These are phyloP conservation scores for Chondrilla cf. caribensis DNA, from an alignment of 37 sponge, comb jelly and placozoan genomes.

Conservation along the genomic window DNA sequence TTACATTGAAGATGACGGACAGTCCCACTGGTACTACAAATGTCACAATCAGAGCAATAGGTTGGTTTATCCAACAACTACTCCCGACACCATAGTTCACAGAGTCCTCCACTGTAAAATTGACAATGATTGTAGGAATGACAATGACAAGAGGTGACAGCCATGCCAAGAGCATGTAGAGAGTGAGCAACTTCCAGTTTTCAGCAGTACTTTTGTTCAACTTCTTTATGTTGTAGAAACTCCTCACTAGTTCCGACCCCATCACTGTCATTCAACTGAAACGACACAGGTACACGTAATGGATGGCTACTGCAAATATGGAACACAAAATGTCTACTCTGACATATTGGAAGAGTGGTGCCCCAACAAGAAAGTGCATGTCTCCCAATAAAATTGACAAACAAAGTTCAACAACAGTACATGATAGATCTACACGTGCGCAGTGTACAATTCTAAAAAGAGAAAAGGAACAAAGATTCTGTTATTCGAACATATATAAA, in stretches of 20 bases:
- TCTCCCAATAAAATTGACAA: conserved; percentile 16
- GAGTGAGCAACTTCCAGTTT: background rate
- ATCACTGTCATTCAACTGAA: conserved; percentile 49
- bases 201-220: background rate
- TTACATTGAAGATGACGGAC: conserved; percentile 17
- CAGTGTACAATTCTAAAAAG: too few relatives aligned
- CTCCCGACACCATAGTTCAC: conserved; percentile 40
- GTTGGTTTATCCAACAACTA: conserved; percentile 49
- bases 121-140: conserved; percentile 12
- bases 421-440: too few relatives aligned
- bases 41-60: conserved; percentile 22
- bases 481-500: too few relatives aligned
- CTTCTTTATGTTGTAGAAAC: background rate
- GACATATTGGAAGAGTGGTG: background rate
- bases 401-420: conserved; percentile 50
- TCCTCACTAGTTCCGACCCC: background rate
- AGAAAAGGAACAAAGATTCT: too few relatives aligned
- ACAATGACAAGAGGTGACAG: conserved; percentile 20
- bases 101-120: conserved; percentile 18
- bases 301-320: too few relatives aligned
- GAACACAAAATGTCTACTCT: too few relatives aligned
- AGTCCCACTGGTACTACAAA: conserved; percentile 31
- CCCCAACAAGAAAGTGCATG: conserved; percentile 26
- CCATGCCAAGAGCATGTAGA: too few relatives aligned
- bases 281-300: conserved; percentile 39